Evolutionary conservation across 2,113 vertebrate species (phyloP), one percentile per base, ranked within the genome.

Genomic region (Prionailurus viverrinus): DNA sequence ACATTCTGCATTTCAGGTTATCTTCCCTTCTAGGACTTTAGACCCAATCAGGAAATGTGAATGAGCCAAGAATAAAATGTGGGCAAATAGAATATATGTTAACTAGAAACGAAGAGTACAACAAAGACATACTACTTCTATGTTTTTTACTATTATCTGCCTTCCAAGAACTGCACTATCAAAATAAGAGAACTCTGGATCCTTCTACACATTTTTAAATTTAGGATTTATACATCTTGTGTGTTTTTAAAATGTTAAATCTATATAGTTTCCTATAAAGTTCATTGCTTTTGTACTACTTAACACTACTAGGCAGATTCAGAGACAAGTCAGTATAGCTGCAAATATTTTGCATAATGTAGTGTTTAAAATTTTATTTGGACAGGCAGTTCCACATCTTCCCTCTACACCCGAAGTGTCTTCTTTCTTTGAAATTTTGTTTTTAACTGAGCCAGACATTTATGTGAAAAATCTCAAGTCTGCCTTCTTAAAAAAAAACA

Each of bases 31-130:
- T 4, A 51, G 61, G 68, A 94, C 55, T 89, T 82, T 16, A 91
- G 4, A 73, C 31, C 45, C 58, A 92, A 7, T 33, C 31, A 48
- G 41, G 79, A 66, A 93, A 58, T 86, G 19, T 82, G 39, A 93
- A 71, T 74, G 61, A 93, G 19, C 81, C 78, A 36, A 95, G 39
- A 93, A 90, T 36, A 95, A 91, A 95, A 76, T 78, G 13, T 53
- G 31, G 61, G 29, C 41, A 79, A n/a, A 27, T 8, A 82, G 45
- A 78, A 84, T 71, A 82, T 82, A 48, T 74, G 41, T 83, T 81
- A 91, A 84, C 10, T 82, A 83, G 68, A 92, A 82, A 88, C 73
- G 71, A 79, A 95, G 94, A 93, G 79, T 84, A 78, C 93, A 81
- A 79, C 69, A 48, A 48, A 48, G 41, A 78, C 41, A 18, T 88